These are phyloP conservation scores for Epizoanthus fatuus DNA, from an alignment of 92 coral and sea anemone species.

Conservation along the genomic window DNA sequence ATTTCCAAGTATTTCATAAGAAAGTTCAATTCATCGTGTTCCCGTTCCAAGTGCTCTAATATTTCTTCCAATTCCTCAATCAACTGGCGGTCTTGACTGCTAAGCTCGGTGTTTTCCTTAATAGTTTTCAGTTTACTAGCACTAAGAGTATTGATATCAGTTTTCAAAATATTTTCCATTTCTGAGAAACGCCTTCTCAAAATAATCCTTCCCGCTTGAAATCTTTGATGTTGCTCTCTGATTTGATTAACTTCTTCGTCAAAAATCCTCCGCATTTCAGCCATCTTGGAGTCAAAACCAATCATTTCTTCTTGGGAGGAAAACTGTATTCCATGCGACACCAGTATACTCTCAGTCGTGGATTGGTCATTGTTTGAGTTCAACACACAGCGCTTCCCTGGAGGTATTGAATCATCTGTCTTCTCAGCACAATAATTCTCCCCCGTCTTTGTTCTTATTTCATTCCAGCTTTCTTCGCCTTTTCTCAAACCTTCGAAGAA, in stretches of 20 bases:
- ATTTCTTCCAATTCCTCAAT: conserved; percentile 87
- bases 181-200: conserved; percentile 76
- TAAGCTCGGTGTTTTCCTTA: conserved; percentile 58
- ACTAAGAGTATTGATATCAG: conserved; percentile 66
- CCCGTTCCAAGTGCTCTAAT: conserved; percentile 76
- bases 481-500: conserved; percentile 49
- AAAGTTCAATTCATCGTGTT: conserved; percentile 80
- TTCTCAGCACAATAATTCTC: conserved; percentile 35
- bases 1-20: conserved; percentile 87
- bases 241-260: conserved; percentile 89
- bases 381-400: background rate
- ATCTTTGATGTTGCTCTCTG: conserved; percentile 83
- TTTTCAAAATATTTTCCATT: conserved; percentile 80
- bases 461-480: conserved; percentile 16
- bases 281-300: conserved; percentile 89
- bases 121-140: conserved; percentile 58
- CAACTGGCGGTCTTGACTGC: conserved; percentile 83
- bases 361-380: conserved; percentile 24
- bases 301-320: conserved; percentile 76
- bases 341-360: conserved; percentile 25
- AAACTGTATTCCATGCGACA: conserved; percentile 85
- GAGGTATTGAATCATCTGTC: background rate
- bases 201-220: conserved; percentile 74
- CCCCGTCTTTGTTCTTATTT: conserved; percentile 22
- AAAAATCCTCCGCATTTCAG: conserved; percentile 77